Evolutionary conservation across 2,797 vertebrate species (phyloP), one percentile per base, ranked within the genome.

Genomic region (Spea hammondii): DNA sequence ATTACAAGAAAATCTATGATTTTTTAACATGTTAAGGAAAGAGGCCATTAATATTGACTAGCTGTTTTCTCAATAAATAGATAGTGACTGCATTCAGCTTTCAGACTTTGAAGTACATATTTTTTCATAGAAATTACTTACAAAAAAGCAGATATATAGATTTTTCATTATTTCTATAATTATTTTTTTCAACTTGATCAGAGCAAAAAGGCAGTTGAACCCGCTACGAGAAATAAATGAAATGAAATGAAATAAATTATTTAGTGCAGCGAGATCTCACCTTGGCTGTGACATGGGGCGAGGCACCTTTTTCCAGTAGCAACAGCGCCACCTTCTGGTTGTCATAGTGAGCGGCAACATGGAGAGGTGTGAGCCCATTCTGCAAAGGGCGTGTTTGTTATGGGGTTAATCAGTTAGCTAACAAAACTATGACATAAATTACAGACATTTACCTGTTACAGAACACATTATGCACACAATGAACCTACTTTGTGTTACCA

Each of bases 311-410:
- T 87, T 98, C 98, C 93, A 99, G 90, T 84, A 99, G 90, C 90
- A 99, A 85, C 86, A 99, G 91, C 60, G 97, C 98, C 92, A 99
- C 96, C 91, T 96, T 95, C 94, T 99, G 96, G 94, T 99, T 97
- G 94, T 99, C 98, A 83, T 99, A 99, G 84, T 99, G 97, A 72
- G 96, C 94, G 84, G 98, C 97, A 67, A 99, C 97, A 85, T 99
- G 98, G 84, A 99, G 96, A 2, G 98, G 95, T 14, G 97, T 97
- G 87, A 99, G 97, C 87, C 97, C 97, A 5, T 98, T 99, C 98
- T 99, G 95, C 62, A 89, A 91, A 88, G 89, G 91, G 82, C 60
- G 91, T 50, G 86, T 90, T 86, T 79, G 89, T 83, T 74, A 85
- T 32, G 89, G 90, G 59, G 85, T 88, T 89, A 87, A 51, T 77